These are phyloP conservation scores for Adineta ricciae DNA, from an alignment of 2,888 invertebrate genomes.

Conservation along the genomic window DNA sequence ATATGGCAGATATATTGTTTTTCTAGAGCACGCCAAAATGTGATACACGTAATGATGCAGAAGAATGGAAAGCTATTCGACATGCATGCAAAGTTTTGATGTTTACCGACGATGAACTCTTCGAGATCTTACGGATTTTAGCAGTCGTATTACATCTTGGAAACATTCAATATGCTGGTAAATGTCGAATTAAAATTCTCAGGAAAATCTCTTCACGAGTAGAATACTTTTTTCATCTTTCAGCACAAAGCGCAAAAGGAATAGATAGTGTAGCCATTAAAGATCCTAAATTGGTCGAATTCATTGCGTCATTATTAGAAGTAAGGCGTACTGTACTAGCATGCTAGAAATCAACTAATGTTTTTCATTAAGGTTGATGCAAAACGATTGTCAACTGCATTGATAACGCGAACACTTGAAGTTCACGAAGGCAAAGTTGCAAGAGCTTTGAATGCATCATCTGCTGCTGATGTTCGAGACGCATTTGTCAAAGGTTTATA, in stretches of 20 bases:
- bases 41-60: slow-evolving; percentile 22
- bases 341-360: slow-evolving; percentile 41
- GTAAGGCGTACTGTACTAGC: too few species aligned
- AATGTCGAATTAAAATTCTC: not conserved
- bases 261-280: slow-evolving; percentile 7
- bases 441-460: slow-evolving; percentile 78
- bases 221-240: not conserved
- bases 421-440: slow-evolving; percentile 51
- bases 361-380: slow-evolving; percentile 55
- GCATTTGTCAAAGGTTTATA: slow-evolving; percentile 95
- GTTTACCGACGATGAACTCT: slow-evolving; percentile 85
- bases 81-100: slow-evolving; percentile 65
- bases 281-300: not conserved
- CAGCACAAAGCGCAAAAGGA: not conserved
- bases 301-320: not conserved
- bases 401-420: slow-evolving; percentile 85
- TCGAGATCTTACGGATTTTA: slow-evolving; percentile 83
- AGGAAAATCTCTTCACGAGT: too few species aligned
- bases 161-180: slow-evolving; percentile 69
- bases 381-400: not conserved
- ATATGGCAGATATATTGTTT: not conserved
- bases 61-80: not conserved
- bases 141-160: slow-evolving; percentile 88
- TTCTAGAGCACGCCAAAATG: not conserved
- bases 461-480: slow-evolving; percentile 84